Conservation (phyloP, 2,888 invertebrate species). For the Melinopterus prodromus region DNA sequence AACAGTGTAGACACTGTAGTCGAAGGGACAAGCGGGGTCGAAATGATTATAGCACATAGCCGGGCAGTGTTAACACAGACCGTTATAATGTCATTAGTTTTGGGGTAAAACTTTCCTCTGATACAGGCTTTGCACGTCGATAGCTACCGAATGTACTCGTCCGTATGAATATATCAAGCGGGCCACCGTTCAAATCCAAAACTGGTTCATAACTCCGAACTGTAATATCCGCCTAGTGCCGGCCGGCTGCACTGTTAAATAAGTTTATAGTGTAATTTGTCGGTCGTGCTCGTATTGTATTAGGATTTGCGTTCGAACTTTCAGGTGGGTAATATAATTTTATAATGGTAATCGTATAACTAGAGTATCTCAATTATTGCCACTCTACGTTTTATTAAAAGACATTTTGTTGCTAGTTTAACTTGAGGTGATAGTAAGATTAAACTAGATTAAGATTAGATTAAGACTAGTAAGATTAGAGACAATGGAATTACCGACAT, state of each 20-base stretch:
- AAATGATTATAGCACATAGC: not conserved
- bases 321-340: constrained; percentile 4
- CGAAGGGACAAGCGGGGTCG: not conserved
- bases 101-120: not conserved
- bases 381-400: not conserved
- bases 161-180: constrained; percentile 4
- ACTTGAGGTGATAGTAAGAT: no score
- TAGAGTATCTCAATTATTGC: not conserved
- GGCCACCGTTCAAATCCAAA: not conserved
- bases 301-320: not conserved
- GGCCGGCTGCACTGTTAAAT: not conserved
- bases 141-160: not conserved
- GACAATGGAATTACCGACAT: no score
- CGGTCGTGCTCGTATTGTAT: not conserved
- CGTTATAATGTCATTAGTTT: not conserved
- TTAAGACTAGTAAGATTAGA: no score
- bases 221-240: not conserved
- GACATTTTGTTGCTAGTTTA: not conserved
- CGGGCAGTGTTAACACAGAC: not conserved
- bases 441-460: no score
- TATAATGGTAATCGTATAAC: not conserved
- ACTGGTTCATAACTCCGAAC: not conserved
- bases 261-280: not conserved
- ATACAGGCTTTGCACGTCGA: not conserved
- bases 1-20: not conserved